Conservation (phyloP, 1,140 invertebrate species). For the Temnothorax curvispinosus region DNA sequence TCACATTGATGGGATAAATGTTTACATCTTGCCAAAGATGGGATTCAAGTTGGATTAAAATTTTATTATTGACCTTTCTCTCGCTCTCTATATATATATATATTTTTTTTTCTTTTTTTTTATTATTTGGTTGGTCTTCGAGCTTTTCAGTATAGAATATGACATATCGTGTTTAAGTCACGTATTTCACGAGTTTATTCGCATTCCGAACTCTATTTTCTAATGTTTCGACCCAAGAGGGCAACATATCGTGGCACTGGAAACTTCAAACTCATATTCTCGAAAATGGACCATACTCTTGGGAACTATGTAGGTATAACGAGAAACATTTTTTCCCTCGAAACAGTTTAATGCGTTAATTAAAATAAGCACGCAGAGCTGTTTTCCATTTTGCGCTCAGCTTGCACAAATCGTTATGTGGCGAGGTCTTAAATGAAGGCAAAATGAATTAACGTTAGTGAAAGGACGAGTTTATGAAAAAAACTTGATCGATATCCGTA, state of each 20-base stretch:
- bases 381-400: neutral
- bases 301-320: constrained; percentile 1
- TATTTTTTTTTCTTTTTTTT: neutral
- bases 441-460: neutral
- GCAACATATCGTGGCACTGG: neutral
- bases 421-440: neutral
- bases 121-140: neutral
- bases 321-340: neutral
- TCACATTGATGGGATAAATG: neutral
- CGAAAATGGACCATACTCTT: neutral
- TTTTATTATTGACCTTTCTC: too few species aligned
- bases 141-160: neutral
- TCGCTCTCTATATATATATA: neutral
- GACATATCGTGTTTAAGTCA: neutral
- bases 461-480: neutral
- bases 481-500: neutral
- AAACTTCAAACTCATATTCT: constrained; percentile 11
- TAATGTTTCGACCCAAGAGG: neutral
- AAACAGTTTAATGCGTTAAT: constrained; percentile 14
- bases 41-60: neutral
- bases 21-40: neutral
- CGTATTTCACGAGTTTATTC: neutral
- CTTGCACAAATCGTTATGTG: neutral
- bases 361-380: neutral
- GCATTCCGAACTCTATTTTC: neutral